Base-by-base conservation (phyloP, 2,888 invertebrate genomes). In the Cantharis rufa region DNA sequence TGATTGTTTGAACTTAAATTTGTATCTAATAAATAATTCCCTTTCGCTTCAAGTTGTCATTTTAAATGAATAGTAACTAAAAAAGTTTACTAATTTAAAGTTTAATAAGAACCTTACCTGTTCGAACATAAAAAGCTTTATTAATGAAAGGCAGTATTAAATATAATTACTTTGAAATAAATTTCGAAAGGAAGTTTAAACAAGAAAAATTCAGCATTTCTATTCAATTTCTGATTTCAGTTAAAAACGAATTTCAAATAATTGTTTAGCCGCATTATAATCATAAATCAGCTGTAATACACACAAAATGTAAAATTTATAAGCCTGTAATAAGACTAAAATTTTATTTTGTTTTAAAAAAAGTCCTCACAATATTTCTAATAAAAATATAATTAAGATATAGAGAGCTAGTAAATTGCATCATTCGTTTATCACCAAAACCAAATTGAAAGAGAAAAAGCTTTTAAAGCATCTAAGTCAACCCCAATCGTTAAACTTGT, bases 371-470 rank as follows among this genome's bases (percentile, higher is more conserved):
- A 48, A n/a, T n/a, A 7, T 48, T 48, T 48, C n/a, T 48, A n/a
- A n/a, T 48, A 74, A 77, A 78, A 72, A 72, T 78, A 72, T 78
- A 71, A 75, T 72, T 64, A 72, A 75, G 72, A 66, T 75, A 75
- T 69, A 71, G 74, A 70, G 72, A 78, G 78, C 75, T 70, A 72
- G 72, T 62, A 72, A 78, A 78, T 72, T 78, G 32, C 72, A 72
- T 69, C 75, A 78, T 75, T 70, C 75, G 78, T 78, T 75, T 78
- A 75, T 78, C 75, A 78, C 76, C 69, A 62, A 64, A 74, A 72
- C 70, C 72, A 75, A 78, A 78, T 75, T 75, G 75, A 75, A 78
- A 78, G 72, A 78, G 74, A 75, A 72, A 69, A 78, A 75, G 75
- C 71, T 72, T 78, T 78, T 78, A 75, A 75, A 75, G 62, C 72